These are phyloP conservation scores for Bibio marci DNA, from an alignment of 2,888 invertebrate genomes.

Conservation along the genomic window DNA sequence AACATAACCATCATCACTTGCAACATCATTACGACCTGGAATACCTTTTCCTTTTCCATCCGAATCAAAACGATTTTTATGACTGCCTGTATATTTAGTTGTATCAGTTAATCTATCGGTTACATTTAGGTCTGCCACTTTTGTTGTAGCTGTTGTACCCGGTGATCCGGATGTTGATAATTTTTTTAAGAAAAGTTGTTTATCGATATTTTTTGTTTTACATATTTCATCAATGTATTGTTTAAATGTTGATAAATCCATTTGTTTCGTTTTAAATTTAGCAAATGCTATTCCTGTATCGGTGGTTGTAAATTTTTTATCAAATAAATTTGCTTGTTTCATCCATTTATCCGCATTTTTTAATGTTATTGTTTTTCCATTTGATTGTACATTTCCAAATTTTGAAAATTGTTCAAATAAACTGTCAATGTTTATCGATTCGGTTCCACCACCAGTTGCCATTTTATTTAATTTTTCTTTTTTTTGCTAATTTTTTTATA, in stretches of 20 bases:
- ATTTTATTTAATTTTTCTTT: too few relatives aligned
- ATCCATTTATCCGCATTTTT: constrained; percentile 59
- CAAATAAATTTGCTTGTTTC: constrained; percentile 48
- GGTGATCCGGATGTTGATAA: constrained; percentile 42
- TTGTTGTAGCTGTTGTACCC: constrained; percentile 25
- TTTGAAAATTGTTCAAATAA: constrained; percentile 42
- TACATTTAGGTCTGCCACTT: constrained; percentile 1
- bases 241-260: constrained; percentile 26
- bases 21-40: constrained; percentile 38
- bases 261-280: constrained; percentile 37
- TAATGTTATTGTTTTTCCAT: constrained; percentile 46
- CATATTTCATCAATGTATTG: constrained; percentile 46
- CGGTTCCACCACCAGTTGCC: too few relatives aligned
- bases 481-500: too few relatives aligned
- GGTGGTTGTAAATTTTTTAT: constrained; percentile 48
- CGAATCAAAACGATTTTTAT: constrained; percentile 60
- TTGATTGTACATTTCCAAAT: constrained; percentile 48
- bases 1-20: constrained; percentile 41
- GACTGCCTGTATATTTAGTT: constrained; percentile 77
- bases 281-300: constrained; percentile 55
- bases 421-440: too few relatives aligned
- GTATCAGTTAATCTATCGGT: constrained; percentile 65
- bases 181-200: constrained; percentile 40
- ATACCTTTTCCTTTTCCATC: constrained; percentile 47
- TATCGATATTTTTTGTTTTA: constrained; percentile 42